Conservation (phyloP, 2,888 invertebrate genomes). For the Xestia c-nigrum region DNA sequence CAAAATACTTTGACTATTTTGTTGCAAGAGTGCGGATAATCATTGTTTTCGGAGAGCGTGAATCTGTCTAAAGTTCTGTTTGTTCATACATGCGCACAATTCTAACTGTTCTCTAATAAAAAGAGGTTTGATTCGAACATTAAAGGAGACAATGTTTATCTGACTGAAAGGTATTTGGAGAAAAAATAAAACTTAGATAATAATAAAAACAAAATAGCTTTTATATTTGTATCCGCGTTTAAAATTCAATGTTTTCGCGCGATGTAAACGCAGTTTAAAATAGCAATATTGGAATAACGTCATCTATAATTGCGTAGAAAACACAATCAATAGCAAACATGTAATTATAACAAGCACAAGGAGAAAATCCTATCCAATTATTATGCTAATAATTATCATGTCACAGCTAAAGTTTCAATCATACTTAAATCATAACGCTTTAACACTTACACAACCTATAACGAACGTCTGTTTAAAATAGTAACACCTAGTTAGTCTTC, state of each 20-base stretch:
- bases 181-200: no score
- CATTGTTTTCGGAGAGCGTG: background rate
- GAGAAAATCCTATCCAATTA: background rate
- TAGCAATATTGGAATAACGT: background rate
- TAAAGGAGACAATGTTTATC: no score
- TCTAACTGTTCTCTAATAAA: background rate
- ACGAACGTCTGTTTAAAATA: conserved; percentile 26
- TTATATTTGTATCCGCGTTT: no score
- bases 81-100: background rate
- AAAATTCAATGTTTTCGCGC: no score
- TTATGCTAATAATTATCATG: conserved; percentile 9
- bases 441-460: conserved; percentile 17
- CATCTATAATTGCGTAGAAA: background rate
- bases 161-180: no score
- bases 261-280: no score
- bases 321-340: background rate
- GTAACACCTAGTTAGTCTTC: conserved; percentile 17
- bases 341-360: background rate
- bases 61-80: no score
- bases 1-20: background rate
- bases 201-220: no score
- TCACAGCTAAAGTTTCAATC: background rate
- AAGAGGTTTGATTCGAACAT: background rate
- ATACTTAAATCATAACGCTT: conserved; percentile 21
- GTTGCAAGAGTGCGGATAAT: no score